Evolutionary conservation across 53 echinoderm and acorn worm species (phyloP), one percentile per base, ranked within the genome.

Genomic region (Holothuria scabra): DNA sequence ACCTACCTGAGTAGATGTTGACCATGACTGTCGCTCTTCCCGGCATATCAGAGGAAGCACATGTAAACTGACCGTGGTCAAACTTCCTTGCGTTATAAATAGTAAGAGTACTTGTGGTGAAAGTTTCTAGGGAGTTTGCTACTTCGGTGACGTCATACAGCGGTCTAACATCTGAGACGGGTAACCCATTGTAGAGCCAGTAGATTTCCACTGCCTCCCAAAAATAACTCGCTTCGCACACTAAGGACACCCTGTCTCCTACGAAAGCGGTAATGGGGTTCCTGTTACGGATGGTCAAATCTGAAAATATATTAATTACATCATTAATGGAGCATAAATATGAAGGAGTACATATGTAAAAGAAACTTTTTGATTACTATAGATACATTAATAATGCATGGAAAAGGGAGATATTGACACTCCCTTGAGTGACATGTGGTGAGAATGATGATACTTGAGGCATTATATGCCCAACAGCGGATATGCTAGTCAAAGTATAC

Each of bases 181-280:
- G 76, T 48, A 55, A 56, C 16, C 76, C 76, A 52, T 76, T 76
- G 49, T 48, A 76, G 22, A 76, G 24, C 76, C 76, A 76, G 46
- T 25, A 56, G n/a, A 76, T 46, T 28, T 76, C 76, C n/a, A 76
- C 76, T 48, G 76, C n/a, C 76, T 76, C 76, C 76, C 76, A 76
- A 8, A 25, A 24, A 56, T 48, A 76, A 22, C 76, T 76, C 13
- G 12, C 76, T 22, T 48, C 76, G 1, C 76, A 76, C 4, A 52
- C 30, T 12, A 76, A 14, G 11, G 76, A 48, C 19, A 76, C 56
- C 19, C 48, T 56, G 41, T 76, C 76, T 14, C 76, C 76, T 26
- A 76, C 56, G 30, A 76, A 76, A 52, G 76, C 25, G 24, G 76
- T 76, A n/a, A 76, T 57, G 28, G 69, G 69, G 34, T 69, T 69